Percentiles rank a stretch among this genome's conserved stretches.
These are phyloP conservation scores for Aepyceros melampus DNA, from an alignment of 2,113 vertebrate species.

Conservation along the genomic window DNA sequence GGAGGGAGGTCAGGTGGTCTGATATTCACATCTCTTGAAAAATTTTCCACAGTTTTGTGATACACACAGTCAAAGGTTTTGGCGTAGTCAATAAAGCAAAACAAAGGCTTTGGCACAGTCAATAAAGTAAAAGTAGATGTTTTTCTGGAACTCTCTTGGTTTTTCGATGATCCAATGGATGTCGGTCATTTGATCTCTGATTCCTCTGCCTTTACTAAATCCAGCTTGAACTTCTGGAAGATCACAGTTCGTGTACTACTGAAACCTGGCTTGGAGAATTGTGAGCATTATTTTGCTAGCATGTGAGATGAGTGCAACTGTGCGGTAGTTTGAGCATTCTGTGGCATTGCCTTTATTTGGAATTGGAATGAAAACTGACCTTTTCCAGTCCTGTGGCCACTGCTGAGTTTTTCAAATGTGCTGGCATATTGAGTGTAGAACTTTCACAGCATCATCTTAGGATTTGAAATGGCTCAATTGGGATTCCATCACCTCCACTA, in stretches of 20 bases:
- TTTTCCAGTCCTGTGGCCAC: background rate
- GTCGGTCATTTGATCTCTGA: background rate
- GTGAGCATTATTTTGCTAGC: background rate
- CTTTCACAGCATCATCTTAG: background rate
- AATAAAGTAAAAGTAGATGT: background rate
- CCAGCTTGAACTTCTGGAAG: background rate
- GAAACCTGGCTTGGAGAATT: background rate
- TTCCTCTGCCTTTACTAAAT: background rate
- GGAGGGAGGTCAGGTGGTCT: background rate
- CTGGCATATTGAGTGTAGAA: background rate
- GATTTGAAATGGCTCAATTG: background rate
- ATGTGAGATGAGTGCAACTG: background rate
- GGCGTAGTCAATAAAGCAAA: background rate
- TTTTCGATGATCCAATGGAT: accelerated
- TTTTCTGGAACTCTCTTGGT: background rate
- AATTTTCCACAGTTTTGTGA: background rate
- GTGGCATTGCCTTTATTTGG: background rate
- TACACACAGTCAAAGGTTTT: background rate
- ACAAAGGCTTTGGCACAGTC: background rate
- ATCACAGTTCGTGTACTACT: background rate
- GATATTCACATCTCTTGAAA: background rate
- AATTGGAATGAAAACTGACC: background rate
- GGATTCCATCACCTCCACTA: background rate
- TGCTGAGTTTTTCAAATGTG: background rate
- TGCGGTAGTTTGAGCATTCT: background rate